Evolutionary conservation across 2,797 vertebrate genomes (phyloP).

Genomic region (Poliocrania exsul): DNA sequence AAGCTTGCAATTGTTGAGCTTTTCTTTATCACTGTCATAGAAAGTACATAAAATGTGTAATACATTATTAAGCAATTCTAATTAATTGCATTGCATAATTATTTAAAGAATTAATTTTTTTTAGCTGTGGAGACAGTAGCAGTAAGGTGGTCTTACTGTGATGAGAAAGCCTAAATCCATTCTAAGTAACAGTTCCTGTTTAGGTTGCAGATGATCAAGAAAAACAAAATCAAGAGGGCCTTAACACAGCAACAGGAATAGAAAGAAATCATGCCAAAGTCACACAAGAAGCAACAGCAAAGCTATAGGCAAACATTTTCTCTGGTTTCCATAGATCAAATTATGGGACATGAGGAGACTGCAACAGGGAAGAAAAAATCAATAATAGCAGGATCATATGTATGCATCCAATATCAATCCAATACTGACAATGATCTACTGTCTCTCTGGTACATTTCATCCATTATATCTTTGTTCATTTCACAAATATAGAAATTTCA

Average conservation of each 20-base stretch:
- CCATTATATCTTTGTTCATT: not conserved
- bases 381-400: not conserved
- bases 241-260: not conserved
- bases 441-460: not conserved
- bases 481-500: not conserved
- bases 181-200: not conserved
- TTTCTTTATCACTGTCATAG: not conserved
- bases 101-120: not conserved
- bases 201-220: not conserved
- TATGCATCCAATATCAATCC: not conserved
- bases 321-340: not conserved
- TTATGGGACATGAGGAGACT: not conserved
- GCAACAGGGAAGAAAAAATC: not conserved
- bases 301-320: not conserved
- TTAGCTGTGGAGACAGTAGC: not conserved
- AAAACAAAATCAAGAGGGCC: not conserved
- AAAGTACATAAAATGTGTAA: not conserved
- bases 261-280: not conserved
- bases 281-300: not conserved
- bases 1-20: not conserved
- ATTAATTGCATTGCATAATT: not conserved
- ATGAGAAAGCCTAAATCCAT: not conserved
- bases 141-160: not conserved
- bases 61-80: not conserved
- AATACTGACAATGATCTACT: not conserved